phyloP scores from a whole-genome alignment of 1,140 invertebrate species.

The Drosophila lacteicornis region DNA sequence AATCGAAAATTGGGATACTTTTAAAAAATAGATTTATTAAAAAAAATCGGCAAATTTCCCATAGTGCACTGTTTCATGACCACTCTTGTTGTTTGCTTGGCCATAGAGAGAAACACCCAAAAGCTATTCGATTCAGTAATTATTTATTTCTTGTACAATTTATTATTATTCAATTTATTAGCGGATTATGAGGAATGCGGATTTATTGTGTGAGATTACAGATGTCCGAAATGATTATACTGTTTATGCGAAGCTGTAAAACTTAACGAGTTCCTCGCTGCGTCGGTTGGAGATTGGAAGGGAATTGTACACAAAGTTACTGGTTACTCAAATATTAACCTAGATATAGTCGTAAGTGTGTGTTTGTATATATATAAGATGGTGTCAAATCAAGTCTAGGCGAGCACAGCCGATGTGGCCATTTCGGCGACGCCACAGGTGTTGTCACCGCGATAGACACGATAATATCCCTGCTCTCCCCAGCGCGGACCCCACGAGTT shows the following conservation, averaged over 20 bases:
- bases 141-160: conserved; percentile 56
- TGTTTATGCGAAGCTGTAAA: conserved; percentile 26
- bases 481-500: conserved; percentile 96
- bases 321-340: conserved; percentile 53
- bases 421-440: conserved; percentile 97
- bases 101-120: neutral
- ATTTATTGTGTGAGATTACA: conserved; percentile 62
- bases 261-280: conserved; percentile 28
- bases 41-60: too few species aligned
- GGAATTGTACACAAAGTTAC: conserved; percentile 47
- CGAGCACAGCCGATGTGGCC: conserved; percentile 93
- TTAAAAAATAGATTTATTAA: too few species aligned
- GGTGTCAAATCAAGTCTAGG: conserved; percentile 41
- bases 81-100: conserved; percentile 22
- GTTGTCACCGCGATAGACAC: conserved; percentile 96
- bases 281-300: conserved; percentile 26
- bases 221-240: conserved; percentile 59
- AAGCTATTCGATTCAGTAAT: neutral
- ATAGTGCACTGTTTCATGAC: conserved; percentile 4
- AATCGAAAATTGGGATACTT: too few species aligned
- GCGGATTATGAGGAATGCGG: conserved; percentile 52
- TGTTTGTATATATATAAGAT: conserved; percentile 28
- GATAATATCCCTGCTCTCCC: conserved; percentile 96
- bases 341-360: conserved; percentile 52
- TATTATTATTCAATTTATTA: conserved; percentile 62